Conservation (phyloP, 2,888 invertebrate genomes). For the Girardia tigrina region DNA sequence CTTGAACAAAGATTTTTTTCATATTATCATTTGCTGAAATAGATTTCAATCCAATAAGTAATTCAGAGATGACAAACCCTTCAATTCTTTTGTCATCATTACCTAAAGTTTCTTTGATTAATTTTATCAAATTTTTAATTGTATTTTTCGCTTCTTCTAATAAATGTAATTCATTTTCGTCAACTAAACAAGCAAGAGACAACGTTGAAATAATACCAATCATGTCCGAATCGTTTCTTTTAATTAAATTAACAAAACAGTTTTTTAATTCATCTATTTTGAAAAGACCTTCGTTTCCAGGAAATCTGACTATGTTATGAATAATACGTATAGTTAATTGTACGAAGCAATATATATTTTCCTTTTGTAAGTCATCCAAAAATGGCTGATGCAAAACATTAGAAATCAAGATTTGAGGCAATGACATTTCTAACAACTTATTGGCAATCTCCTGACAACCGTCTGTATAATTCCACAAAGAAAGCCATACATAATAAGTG, state of each 20-base stretch:
- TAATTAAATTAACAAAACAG: constrained; percentile 5
- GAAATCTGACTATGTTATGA: constrained; percentile 44
- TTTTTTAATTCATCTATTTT: constrained; percentile 39
- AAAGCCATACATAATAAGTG: constrained; percentile 44
- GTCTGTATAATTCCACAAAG: constrained; percentile 46
- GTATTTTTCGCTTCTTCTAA: constrained; percentile 39
- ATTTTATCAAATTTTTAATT: constrained; percentile 41
- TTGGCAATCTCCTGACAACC: constrained; percentile 42
- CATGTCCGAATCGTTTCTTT: constrained; percentile 42
- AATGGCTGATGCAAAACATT: constrained; percentile 46
- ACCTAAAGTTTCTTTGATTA: constrained; percentile 41
- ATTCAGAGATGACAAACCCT: constrained; percentile 39
- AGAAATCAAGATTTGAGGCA: constrained; percentile 41
- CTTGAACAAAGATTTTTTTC: constrained; percentile 42
- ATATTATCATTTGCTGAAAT: constrained; percentile 44
- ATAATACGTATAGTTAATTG: constrained; percentile 42
- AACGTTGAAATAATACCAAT: constrained; percentile 43
- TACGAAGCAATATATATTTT: constrained; percentile 38
- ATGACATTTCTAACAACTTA: constrained; percentile 41
- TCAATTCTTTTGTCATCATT: constrained; percentile 40
- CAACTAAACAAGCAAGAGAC: constrained; percentile 41
- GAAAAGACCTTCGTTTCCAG: constrained; percentile 42
- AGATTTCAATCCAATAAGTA: constrained; percentile 43
- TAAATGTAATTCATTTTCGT: constrained; percentile 25
- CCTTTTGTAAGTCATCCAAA: constrained; percentile 43